These are phyloP conservation scores for Ligdia adustata DNA, from an alignment of 2,888 invertebrate genomes.

Conservation along the genomic window DNA sequence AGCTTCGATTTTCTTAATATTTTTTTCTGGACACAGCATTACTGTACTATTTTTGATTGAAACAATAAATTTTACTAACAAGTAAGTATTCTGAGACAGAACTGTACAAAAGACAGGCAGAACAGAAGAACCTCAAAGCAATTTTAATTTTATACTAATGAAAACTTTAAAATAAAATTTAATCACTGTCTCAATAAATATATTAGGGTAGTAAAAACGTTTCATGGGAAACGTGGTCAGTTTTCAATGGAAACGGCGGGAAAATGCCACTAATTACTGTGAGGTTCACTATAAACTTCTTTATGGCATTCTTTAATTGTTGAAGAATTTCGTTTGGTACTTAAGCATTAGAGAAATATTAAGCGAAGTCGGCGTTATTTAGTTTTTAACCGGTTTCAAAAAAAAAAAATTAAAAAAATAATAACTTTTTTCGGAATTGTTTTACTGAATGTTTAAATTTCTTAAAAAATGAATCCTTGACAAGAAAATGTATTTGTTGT, in stretches of 20 bases:
- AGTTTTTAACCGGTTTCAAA: not conserved
- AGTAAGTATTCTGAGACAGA: too few relatives aligned
- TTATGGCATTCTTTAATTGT: slow-evolving; percentile 14
- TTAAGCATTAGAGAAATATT: not conserved
- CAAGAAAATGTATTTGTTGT: too few relatives aligned
- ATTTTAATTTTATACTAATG: not conserved
- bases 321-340: not conserved
- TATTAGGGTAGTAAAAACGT: slow-evolving; percentile 13
- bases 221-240: slow-evolving; percentile 16
- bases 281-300: slow-evolving; percentile 10
- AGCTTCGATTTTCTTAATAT: too few relatives aligned
- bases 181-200: slow-evolving; percentile 2
- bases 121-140: too few relatives aligned
- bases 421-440: too few relatives aligned
- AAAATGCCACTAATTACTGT: slow-evolving; percentile 24
- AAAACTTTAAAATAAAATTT: not conserved
- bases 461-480: too few relatives aligned
- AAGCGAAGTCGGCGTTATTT: not conserved
- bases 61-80: too few relatives aligned
- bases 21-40: too few relatives aligned
- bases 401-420: too few relatives aligned
- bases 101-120: not conserved
- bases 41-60: too few relatives aligned
- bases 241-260: slow-evolving; percentile 4
- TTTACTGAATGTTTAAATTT: too few relatives aligned